Base-by-base conservation (phyloP, 2,888 invertebrate species). In the Myathropa florea region DNA sequence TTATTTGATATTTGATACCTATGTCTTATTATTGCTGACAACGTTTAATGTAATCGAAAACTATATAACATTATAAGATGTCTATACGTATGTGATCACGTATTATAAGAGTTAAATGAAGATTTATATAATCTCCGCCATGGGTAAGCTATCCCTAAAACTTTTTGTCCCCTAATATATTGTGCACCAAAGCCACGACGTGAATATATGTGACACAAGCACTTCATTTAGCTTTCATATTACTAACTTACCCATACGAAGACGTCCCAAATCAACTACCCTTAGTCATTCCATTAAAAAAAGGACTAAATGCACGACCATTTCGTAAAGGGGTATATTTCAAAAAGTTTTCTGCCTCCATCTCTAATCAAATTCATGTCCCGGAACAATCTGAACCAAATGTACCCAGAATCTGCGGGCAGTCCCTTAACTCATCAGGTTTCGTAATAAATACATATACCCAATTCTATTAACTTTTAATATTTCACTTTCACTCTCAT, bases 401-500 rank as follows among this genome's bases (percentile, higher is more conserved):
- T 59, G n/a, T 26, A 46, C n/a, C 0, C 46, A 12, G 55, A 53
- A 33, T 4, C 28, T 36, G 10, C 53, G 28, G 53, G 63, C 7
- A 23, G 24, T 46, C 55, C 33, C 55, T 24, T 3, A 28, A 65
- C 36, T 75, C 39, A 75, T 75, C 28, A 75, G 59, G 39, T 65
- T 57, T 46, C 12, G n/a, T n/a, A 57, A 46, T 59, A 46, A 59
- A 39, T 59, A 36, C 53, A 2, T 6, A 46, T 46, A 33, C 24
- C 59, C 57, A 12, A 65, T n/a, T 24, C 57, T 39, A 39, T 75
- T 65, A 65, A 65, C 21, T 59, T 75, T 75, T 59, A 39, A 65
- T 75, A 65, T 59, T 65, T 75, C 59, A 65, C 21, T 59, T 59
- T 28, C 65, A 75, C 9, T 23, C 6, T 28, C 59, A 75, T 75